Percentiles rank a stretch among this genome's conserved stretches.
Evolutionary conservation across 2,113 vertebrate species (phyloP).

Genomic region (Sinocyclocheilus anshuiensis): DNA sequence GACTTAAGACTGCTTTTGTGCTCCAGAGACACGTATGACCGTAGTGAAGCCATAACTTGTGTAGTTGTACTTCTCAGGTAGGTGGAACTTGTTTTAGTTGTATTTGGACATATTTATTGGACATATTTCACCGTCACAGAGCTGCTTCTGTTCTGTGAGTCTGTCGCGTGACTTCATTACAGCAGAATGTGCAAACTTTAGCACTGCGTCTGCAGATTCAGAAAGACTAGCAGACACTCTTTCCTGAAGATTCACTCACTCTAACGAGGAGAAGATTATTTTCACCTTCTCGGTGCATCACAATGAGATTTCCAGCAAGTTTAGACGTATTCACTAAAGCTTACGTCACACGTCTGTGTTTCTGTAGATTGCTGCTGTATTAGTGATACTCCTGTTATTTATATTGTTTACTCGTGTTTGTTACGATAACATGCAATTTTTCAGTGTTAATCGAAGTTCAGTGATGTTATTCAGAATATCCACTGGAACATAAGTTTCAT

Average conservation of each 20-base stretch:
- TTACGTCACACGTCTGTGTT: not conserved
- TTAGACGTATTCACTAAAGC: not conserved
- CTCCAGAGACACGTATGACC: too few species aligned
- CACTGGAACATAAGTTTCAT: too few species aligned
- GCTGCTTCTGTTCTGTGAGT: slow-evolving; percentile 40
- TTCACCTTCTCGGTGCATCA: not conserved
- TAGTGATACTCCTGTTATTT: not conserved
- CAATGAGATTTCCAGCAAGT: not conserved
- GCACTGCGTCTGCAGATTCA: too few species aligned
- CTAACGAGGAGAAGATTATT: not conserved
- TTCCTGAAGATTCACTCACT: not conserved
- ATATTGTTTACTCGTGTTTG: not conserved
- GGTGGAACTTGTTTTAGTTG: too few species aligned
- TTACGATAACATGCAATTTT: too few species aligned
- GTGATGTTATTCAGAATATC: too few species aligned
- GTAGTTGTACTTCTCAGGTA: too few species aligned
- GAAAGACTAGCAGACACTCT: not conserved
- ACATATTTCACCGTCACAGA: slow-evolving; percentile 45
- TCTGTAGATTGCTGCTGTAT: not conserved
- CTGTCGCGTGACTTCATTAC: not conserved
- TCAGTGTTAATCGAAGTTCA: too few species aligned
- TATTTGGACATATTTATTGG: not conserved
- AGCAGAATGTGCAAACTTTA: not conserved
- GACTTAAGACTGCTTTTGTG: too few species aligned
- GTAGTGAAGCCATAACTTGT: too few species aligned